Evolutionary conservation across 1,140 invertebrate species (phyloP).

Genomic region (Drosophila neocordata): DNA sequence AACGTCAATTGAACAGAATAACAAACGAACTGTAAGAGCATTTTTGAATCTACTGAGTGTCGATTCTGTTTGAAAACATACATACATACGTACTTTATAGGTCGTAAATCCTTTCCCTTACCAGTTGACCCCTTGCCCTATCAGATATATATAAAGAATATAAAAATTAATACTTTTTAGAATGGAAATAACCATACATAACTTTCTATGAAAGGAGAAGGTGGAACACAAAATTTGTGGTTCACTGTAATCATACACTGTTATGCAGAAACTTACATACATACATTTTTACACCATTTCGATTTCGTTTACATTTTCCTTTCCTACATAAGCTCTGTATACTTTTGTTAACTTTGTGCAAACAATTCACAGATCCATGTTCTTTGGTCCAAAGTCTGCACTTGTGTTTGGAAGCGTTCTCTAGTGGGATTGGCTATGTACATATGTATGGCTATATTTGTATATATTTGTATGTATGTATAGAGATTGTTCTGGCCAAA

Average conservation of each 20-base stretch:
- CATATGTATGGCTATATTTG: neutral
- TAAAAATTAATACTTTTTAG: too few species aligned
- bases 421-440: neutral
- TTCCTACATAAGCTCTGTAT: slow-evolving; percentile 3
- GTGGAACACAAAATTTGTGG: too few species aligned
- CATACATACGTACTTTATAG: too few species aligned
- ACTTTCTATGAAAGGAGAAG: too few species aligned
- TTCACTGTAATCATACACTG: neutral
- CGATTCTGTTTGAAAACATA: too few species aligned
- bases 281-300: neutral
- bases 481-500: neutral
- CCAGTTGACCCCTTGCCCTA: too few species aligned
- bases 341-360: slow-evolving; percentile 11
- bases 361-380: slow-evolving; percentile 11
- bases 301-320: slow-evolving; percentile 3
- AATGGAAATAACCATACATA: too few species aligned
- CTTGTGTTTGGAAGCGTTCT: neutral
- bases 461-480: neutral
- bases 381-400: slow-evolving; percentile 5
- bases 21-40: too few species aligned
- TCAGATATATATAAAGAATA: too few species aligned
- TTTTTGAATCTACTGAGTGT: too few species aligned
- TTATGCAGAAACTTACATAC: neutral
- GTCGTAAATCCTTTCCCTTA: too few species aligned
- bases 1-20: too few species aligned